Evolutionary conservation across 2,888 invertebrate species (phyloP).

Genomic region (Phengaris alcon): DNA sequence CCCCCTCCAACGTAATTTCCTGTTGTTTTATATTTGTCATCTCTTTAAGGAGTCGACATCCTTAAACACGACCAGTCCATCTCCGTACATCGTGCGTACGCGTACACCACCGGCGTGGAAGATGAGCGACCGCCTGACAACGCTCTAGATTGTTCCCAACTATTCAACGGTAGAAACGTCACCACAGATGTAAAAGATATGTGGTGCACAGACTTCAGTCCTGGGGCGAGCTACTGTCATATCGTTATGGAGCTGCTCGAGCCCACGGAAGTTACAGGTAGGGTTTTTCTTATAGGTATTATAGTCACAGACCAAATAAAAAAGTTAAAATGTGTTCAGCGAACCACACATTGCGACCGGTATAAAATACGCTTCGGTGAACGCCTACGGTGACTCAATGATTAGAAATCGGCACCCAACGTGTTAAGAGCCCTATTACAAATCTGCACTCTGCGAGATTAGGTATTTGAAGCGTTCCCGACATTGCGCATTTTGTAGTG

Average conservation of each 20-base stretch:
- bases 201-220: slow-evolving; percentile 78
- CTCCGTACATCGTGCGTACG: slow-evolving; percentile 56
- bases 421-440: no score
- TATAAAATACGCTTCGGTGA: no score
- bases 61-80: slow-evolving; percentile 56
- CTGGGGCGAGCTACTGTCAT: slow-evolving; percentile 55
- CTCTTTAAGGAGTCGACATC: slow-evolving; percentile 72
- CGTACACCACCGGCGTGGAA: slow-evolving; percentile 54
- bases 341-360: no score
- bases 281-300: no score
- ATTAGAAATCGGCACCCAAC: no score
- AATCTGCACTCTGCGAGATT: no score
- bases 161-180: slow-evolving; percentile 85
- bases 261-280: slow-evolving; percentile 63
- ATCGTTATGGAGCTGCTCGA: slow-evolving; percentile 63
- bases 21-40: background rate
- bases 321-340: no score
- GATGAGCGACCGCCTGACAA: slow-evolving; percentile 48
- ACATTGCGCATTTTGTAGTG: no score
- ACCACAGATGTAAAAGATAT: slow-evolving; percentile 83
- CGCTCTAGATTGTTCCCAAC: slow-evolving; percentile 66
- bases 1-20: no score
- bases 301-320: no score
- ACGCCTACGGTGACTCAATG: no score
- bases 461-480: no score